These are phyloP conservation scores for Mamestra configurata DNA, from an alignment of 1,140 invertebrate genomes.

Conservation along the genomic window DNA sequence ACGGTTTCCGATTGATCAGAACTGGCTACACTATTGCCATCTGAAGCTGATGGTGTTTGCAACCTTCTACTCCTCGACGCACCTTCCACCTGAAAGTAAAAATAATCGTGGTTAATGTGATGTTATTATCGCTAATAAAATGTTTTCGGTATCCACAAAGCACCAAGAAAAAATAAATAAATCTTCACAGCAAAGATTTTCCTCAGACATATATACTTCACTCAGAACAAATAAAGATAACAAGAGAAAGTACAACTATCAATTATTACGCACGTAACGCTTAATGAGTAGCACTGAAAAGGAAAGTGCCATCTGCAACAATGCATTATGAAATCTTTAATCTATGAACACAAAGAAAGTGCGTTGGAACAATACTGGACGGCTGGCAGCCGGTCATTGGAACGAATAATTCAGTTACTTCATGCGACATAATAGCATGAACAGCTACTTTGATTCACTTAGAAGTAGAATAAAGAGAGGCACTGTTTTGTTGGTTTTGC, in stretches of 20 bases:
- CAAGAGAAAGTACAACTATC: slow-evolving; percentile 41
- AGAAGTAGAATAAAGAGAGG: background rate
- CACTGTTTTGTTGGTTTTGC: background rate
- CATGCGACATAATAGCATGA: slow-evolving; percentile 36
- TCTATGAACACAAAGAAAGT: slow-evolving; percentile 47
- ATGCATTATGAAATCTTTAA: slow-evolving; percentile 54
- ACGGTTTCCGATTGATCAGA: slow-evolving; percentile 62
- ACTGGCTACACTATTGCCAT: slow-evolving; percentile 62
- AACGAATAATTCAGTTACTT: slow-evolving; percentile 46
- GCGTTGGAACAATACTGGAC: slow-evolving; percentile 48
- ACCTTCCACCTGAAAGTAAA: slow-evolving; percentile 74
- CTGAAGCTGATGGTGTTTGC: slow-evolving; percentile 59
- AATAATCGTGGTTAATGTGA: background rate
- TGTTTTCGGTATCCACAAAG: background rate
- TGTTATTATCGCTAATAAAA: background rate
- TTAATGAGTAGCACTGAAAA: slow-evolving; percentile 45
- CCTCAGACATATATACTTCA: slow-evolving; percentile 5
- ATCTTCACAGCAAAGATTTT: slow-evolving; percentile 7
- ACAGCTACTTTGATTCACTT: background rate
- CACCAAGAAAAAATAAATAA: slow-evolving; percentile 2
- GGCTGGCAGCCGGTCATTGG: slow-evolving; percentile 36
- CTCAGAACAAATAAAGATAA: slow-evolving; percentile 37
- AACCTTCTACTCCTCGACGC: slow-evolving; percentile 72
- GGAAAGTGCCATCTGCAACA: slow-evolving; percentile 56
- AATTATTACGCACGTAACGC: slow-evolving; percentile 46